A percentile compares a stretch with the other conserved stretches of the same genome.
Evolutionary conservation across 2,888 invertebrate species (phyloP).

Genomic region (Agelastica alni): DNA sequence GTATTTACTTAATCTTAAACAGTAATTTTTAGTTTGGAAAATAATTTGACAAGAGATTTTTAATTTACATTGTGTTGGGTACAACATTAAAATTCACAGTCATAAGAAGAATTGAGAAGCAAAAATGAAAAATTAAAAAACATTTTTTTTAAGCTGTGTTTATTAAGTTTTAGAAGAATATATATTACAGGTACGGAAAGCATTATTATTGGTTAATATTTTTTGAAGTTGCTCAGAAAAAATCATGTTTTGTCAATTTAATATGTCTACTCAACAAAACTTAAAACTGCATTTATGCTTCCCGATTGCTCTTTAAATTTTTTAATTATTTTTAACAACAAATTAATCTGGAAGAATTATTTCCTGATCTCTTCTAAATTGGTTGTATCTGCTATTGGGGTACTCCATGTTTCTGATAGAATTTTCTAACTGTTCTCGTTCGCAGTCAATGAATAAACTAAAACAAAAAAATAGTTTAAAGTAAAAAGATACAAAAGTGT

Average conservation of each 20-base stretch:
- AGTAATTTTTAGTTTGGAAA: slow-evolving; percentile 12
- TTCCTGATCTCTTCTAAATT: slow-evolving; percentile 30
- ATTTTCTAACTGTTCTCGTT: slow-evolving; percentile 41
- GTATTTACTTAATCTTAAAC: neutral
- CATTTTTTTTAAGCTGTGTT: too few relatives aligned
- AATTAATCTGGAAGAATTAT: slow-evolving; percentile 29
- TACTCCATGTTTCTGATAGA: slow-evolving; percentile 38
- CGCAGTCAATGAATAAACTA: slow-evolving; percentile 44
- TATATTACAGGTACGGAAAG: too few relatives aligned
- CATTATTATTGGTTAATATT: too few relatives aligned
- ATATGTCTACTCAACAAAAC: too few relatives aligned
- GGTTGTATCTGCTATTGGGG: slow-evolving; percentile 25
- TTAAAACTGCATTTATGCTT: neutral
- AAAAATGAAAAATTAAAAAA: neutral
- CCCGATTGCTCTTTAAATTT: slow-evolving; percentile 12
- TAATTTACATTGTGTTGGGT: slow-evolving; percentile 35
- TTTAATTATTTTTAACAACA: slow-evolving; percentile 15
- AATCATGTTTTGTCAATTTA: too few relatives aligned
- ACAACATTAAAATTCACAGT: slow-evolving; percentile 40
- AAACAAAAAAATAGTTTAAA: slow-evolving; percentile 30
- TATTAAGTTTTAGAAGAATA: too few relatives aligned
- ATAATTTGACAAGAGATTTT: slow-evolving; percentile 4
- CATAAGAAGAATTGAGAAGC: slow-evolving; percentile 17
- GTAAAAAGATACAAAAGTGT: too few relatives aligned
- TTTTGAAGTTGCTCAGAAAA: too few relatives aligned